Percentiles rank a stretch among this genome's conserved stretches.
Conservation (phyloP, 2,113 vertebrate species). For the Oryzias melastigma region DNA sequence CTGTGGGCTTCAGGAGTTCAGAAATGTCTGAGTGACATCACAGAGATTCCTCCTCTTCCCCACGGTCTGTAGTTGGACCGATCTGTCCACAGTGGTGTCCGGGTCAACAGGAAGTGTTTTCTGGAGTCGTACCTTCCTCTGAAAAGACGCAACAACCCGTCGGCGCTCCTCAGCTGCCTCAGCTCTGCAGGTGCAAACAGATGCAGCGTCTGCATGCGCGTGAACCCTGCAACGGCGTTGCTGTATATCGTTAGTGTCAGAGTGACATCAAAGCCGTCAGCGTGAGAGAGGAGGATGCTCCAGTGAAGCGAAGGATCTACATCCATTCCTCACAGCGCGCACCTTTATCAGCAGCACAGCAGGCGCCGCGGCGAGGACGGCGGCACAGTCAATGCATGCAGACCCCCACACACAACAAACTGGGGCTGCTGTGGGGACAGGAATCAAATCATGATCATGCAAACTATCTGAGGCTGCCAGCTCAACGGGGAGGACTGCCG, state of each 20-base stretch:
- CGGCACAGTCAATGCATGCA: conserved; percentile 16
- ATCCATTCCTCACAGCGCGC: conserved; percentile 39
- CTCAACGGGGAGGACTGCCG: not conserved
- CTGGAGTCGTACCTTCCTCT: not conserved
- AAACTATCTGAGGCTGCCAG: conserved; percentile 28
- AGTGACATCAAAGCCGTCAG: conserved; percentile 53
- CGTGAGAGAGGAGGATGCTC: conserved; percentile 32
- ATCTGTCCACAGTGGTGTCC: not conserved
- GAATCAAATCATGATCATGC: conserved; percentile 31
- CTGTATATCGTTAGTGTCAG: conserved; percentile 33
- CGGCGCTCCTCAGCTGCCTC: conserved; percentile 2
- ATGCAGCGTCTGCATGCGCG: conserved; percentile 26
- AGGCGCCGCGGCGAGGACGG: conserved; percentile 51
- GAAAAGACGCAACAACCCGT: not conserved
- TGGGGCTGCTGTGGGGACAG: conserved; percentile 22
- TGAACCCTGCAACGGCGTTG: conserved; percentile 26
- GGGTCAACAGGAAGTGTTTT: conserved; percentile 16
- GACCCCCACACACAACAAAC: not conserved
- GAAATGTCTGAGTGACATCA: not conserved
- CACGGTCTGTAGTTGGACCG: not conserved
- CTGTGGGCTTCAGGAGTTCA: not conserved
- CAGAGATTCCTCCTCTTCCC: not conserved
- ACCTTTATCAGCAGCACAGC: conserved; percentile 62
- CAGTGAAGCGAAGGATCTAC: conserved; percentile 35
- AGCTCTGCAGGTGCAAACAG: conserved; percentile 7